Evolutionary conservation across 1,140 invertebrate species (phyloP), one percentile per base, ranked within the genome.

Genomic region (Hycleus phaleratus): DNA sequence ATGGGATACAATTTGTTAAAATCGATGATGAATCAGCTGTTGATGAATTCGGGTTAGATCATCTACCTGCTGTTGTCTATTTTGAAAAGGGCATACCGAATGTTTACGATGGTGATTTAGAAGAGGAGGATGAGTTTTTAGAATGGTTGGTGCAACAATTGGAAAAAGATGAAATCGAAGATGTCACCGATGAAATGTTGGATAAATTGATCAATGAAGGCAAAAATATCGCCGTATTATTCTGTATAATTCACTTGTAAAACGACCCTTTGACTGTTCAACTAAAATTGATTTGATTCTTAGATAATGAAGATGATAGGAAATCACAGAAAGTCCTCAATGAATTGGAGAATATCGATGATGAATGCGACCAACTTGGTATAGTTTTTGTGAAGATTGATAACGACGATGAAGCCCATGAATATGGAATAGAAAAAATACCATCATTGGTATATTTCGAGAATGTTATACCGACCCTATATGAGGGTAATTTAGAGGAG

Each of bases 271-370:
- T 10, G 45, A 55, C 49, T 58, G 26, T 40, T 49, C 18, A 18
- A 18, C 18, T 18, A 18, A 18, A 18, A 18, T 18, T 18, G 1
- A 18, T 18, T 32, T 48, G 38, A 50, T 66, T 73, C 74, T 40
- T 67, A 95, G 91, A 95, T 80, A 89, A 94, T 71, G 91, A 92
- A 70, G 92, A 94, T 68, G 90, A 94, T 70, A 82, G 86, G 54
- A 91, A 91, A 76, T 93, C 90, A 32, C 84, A 90, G 70, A 84
- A 85, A 71, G 88, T 93, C 44, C 77, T 96, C 43, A 87, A 85
- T 68, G 92, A 95, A 78, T 74, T 96, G 60, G 93, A 96, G 78
- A 95, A 94, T 71, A 95, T 95, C 71, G 93, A 95, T 69, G 93
- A 95, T 74, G 92, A 95, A 77, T 93, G 90, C 75, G 92, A 95